These are phyloP conservation scores for Podilymbus podiceps DNA, from an alignment of 2,113 vertebrate species.

Conservation along the genomic window DNA sequence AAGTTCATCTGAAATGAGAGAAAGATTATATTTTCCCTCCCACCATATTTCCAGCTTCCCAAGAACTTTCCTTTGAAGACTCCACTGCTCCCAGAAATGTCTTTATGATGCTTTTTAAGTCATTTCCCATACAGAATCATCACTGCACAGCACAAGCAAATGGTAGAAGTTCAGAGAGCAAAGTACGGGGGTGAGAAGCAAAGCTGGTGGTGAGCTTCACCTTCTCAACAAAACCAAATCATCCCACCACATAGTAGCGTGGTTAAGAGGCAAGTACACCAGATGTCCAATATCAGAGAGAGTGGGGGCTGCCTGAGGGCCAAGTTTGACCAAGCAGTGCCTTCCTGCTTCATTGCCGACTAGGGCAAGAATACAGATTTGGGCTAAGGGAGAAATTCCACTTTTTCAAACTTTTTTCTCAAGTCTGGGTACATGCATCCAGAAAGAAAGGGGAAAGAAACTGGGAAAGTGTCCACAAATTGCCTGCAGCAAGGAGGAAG, in stretches of 20 bases:
- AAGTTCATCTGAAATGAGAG: constrained; percentile 59
- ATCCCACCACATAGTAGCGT: background rate
- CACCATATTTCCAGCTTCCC: constrained; percentile 34
- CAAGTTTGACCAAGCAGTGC: background rate
- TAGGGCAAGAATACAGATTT: background rate
- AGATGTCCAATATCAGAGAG: background rate
- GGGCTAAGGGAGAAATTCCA: background rate
- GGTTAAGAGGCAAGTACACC: background rate
- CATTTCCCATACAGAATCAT: background rate
- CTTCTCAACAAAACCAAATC: background rate
- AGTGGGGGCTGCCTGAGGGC: accelerated
- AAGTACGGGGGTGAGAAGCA: accelerated
- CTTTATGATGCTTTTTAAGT: background rate
- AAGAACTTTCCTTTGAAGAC: constrained; percentile 35
- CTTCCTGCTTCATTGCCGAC: background rate
- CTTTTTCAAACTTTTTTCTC: background rate
- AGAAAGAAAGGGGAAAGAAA: background rate
- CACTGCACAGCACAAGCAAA: background rate
- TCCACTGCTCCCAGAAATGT: background rate
- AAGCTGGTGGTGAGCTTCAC: background rate
- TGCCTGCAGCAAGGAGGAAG: background rate
- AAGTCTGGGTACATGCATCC: accelerated
- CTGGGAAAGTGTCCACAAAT: background rate
- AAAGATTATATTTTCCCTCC: constrained; percentile 37
- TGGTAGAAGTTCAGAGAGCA: background rate